Evolutionary conservation across 1,140 invertebrate genomes (phyloP).

Genomic region (Zelostemma sp.): DNA sequence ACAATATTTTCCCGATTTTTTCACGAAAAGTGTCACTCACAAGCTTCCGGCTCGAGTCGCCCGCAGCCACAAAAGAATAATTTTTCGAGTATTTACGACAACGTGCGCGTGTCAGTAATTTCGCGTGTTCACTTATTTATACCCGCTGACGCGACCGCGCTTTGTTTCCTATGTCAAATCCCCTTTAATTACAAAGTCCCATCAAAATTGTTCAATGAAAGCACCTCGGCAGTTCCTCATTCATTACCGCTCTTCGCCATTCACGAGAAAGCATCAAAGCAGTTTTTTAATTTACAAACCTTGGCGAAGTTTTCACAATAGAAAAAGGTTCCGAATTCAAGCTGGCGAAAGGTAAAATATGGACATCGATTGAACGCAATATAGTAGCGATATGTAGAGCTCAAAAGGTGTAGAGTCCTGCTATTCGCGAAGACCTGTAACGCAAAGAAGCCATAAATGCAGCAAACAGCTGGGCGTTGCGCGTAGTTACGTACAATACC

Average conservation of each 20-base stretch:
- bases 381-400: slow-evolving; percentile 19
- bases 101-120: no score
- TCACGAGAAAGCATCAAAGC: background rate
- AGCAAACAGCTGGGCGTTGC: slow-evolving; percentile 53
- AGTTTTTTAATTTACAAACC: background rate
- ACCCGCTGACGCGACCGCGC: no score
- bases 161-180: no score
- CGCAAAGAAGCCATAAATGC: slow-evolving; percentile 60
- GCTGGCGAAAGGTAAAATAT: slow-evolving; percentile 20
- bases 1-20: no score
- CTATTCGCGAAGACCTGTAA: slow-evolving; percentile 58
- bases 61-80: no score
- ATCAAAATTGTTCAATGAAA: background rate
- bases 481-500: slow-evolving; percentile 21
- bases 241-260: slow-evolving; percentile 19
- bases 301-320: no score
- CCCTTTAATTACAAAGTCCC: no score
- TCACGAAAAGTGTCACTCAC: no score
- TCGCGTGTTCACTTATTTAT: no score
- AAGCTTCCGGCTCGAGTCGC: no score
- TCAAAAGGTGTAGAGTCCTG: slow-evolving; percentile 25
- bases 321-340: background rate
- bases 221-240: background rate
- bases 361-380: slow-evolving; percentile 27
- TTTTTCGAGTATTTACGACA: no score